A percentile compares a stretch with the other conserved stretches of the same genome.
These are phyloP conservation scores for Luidia sarsii DNA, from an alignment of 53 echinoderm and acorn worm species.

Conservation along the genomic window DNA sequence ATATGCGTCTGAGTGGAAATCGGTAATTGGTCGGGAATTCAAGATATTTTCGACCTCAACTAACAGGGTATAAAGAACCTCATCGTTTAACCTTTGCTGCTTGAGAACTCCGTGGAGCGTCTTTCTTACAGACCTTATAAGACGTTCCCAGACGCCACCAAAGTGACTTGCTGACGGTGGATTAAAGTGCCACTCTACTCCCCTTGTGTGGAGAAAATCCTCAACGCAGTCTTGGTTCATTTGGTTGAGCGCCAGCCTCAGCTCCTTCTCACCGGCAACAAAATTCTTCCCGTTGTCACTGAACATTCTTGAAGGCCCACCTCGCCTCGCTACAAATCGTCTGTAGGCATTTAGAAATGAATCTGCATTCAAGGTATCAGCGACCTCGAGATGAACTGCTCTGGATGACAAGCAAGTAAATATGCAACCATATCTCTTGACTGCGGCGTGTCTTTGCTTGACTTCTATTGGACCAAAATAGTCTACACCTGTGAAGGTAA, in stretches of 20 bases:
- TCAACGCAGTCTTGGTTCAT: slow-evolving; percentile 37
- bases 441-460: not conserved
- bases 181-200: slow-evolving; percentile 58
- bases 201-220: not conserved
- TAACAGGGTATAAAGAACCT: not conserved
- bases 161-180: slow-evolving; percentile 66
- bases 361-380: slow-evolving; percentile 5
- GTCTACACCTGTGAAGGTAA: slow-evolving; percentile 12
- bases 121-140: slow-evolving; percentile 69
- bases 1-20: slow-evolving; percentile 1
- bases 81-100: not conserved
- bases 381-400: not conserved
- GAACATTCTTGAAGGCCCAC: slow-evolving; percentile 19
- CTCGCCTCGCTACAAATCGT: slow-evolving; percentile 52
- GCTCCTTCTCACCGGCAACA: slow-evolving; percentile 63
- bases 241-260: slow-evolving; percentile 38
- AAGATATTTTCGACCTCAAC: slow-evolving; percentile 10
- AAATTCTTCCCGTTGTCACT: slow-evolving; percentile 57
- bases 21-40: slow-evolving; percentile 20
- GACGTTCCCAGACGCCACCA: slow-evolving; percentile 70
- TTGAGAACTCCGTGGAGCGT: not conserved
- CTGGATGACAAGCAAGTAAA: not conserved
- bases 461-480: slow-evolving; percentile 34
- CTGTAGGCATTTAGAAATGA: not conserved
- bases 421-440: not conserved